phyloP scores from a whole-genome alignment of 2,113 vertebrate genomes.

The Gymnogyps californianus region DNA sequence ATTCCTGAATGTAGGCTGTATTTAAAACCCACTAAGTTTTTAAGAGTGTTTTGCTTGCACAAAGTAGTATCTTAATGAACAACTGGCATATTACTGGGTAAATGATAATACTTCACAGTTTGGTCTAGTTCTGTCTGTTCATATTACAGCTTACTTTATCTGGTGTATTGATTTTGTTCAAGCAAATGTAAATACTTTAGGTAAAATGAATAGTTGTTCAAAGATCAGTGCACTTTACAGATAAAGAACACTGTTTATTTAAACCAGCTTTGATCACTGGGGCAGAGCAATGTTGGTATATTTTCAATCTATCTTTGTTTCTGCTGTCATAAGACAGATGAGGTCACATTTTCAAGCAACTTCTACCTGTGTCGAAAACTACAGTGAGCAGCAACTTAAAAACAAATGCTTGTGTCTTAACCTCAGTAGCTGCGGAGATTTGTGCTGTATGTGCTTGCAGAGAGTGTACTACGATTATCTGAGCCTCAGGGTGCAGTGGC shows the following conservation, averaged over 20 bases:
- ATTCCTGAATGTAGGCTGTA: slow-evolving; percentile 48
- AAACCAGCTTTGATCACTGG: slow-evolving; percentile 71
- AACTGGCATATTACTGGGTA: slow-evolving; percentile 4
- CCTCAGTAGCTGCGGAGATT: background rate
- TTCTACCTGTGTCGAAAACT: slow-evolving; percentile 35
- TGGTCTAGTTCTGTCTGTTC: slow-evolving; percentile 26
- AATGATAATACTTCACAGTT: slow-evolving; percentile 11
- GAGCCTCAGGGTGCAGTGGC: slow-evolving; percentile 21
- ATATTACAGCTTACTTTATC: slow-evolving; percentile 15
- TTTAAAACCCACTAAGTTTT: slow-evolving; percentile 45
- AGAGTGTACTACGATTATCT: background rate
- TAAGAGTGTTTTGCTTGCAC: slow-evolving; percentile 36
- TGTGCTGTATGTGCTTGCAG: background rate
- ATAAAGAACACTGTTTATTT: slow-evolving; percentile 69
- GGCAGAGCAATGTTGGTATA: slow-evolving; percentile 42
- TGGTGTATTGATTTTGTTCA: slow-evolving; percentile 52
- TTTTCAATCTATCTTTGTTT: slow-evolving; percentile 60
- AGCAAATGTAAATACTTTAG: slow-evolving; percentile 66
- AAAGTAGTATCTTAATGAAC: slow-evolving; percentile 33
- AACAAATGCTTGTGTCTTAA: background rate
- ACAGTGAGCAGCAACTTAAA: background rate
- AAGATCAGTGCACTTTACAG: slow-evolving; percentile 66
- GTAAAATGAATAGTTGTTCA: slow-evolving; percentile 65
- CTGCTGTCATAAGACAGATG: slow-evolving; percentile 60
- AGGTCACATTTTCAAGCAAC: slow-evolving; percentile 50